phyloP scores from a whole-genome alignment of 1,140 invertebrate species.

The Sminthurides bifidus region DNA sequence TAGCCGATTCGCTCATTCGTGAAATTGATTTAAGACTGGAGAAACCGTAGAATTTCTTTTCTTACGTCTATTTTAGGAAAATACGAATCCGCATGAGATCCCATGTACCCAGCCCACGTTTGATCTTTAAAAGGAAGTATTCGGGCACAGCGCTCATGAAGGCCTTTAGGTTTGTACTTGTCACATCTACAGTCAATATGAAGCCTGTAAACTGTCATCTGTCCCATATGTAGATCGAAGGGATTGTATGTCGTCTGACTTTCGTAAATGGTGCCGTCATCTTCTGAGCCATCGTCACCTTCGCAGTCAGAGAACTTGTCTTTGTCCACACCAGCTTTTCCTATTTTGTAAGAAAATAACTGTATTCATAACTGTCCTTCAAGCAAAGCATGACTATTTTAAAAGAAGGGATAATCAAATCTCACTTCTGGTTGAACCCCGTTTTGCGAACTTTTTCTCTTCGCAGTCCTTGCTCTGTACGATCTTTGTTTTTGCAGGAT shows the following conservation, averaged over 20 bases:
- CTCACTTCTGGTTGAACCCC: slow-evolving; percentile 10
- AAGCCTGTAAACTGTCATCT: slow-evolving; percentile 43
- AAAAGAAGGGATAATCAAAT: no score
- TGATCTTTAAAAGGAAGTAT: slow-evolving; percentile 29
- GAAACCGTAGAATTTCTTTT: background rate
- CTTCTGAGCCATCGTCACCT: background rate
- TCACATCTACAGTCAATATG: slow-evolving; percentile 26
- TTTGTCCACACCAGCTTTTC: slow-evolving; percentile 30
- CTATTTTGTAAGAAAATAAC: no score
- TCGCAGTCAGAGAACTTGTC: background rate
- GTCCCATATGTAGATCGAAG: slow-evolving; percentile 42
- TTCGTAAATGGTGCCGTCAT: slow-evolving; percentile 18
- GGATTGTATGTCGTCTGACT: slow-evolving; percentile 29
- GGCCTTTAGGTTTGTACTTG: background rate
- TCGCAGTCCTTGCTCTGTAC: slow-evolving; percentile 40
- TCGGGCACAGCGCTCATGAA: slow-evolving; percentile 24
- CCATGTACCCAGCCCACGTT: slow-evolving; percentile 31
- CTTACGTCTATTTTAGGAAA: slow-evolving; percentile 7
- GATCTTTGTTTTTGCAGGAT: slow-evolving; percentile 40
- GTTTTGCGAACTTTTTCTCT: slow-evolving; percentile 33
- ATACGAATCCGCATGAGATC: slow-evolving; percentile 28
- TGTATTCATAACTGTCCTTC: no score
- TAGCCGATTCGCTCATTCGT: no score
- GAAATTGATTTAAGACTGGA: no score
- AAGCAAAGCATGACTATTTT: no score